These are phyloP conservation scores for Mastomys coucha DNA, from an alignment of 2,113 vertebrate genomes.

Conservation along the genomic window DNA sequence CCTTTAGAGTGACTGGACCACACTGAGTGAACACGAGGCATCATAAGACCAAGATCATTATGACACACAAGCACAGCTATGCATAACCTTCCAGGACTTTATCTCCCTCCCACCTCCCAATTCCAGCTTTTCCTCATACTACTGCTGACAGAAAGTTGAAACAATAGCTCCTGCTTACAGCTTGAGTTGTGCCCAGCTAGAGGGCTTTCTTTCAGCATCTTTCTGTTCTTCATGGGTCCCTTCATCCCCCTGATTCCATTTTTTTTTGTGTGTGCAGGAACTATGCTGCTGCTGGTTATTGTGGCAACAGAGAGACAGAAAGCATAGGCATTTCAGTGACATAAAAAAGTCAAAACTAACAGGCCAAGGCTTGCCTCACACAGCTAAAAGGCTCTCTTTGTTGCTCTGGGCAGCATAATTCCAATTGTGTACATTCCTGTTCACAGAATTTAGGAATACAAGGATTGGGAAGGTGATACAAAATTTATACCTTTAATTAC, in stretches of 20 bases:
- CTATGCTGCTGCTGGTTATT: background rate
- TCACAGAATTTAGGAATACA: slow-evolving; percentile 44
- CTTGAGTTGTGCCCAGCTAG: background rate
- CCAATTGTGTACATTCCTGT: slow-evolving; percentile 47
- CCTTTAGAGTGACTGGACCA: slow-evolving; percentile 8
- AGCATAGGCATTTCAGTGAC: background rate
- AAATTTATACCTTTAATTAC: background rate
- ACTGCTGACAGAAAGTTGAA: background rate
- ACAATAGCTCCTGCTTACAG: background rate
- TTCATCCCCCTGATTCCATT: background rate
- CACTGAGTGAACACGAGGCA: background rate
- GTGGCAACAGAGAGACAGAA: slow-evolving; percentile 29
- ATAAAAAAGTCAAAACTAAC: slow-evolving; percentile 5
- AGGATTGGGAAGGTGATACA: background rate
- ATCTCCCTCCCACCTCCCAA: background rate
- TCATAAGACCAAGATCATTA: background rate
- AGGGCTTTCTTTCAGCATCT: background rate
- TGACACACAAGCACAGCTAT: background rate
- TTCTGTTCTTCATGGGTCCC: background rate
- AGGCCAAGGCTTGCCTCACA: slow-evolving; percentile 65
- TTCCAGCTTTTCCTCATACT: background rate
- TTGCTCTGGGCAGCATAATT: slow-evolving; percentile 46
- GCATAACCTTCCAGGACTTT: background rate
- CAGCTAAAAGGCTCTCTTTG: slow-evolving; percentile 48
- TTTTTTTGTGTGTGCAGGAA: background rate